phyloP scores from a whole-genome alignment of 1,140 invertebrate genomes.

The Anastatus disparis region DNA sequence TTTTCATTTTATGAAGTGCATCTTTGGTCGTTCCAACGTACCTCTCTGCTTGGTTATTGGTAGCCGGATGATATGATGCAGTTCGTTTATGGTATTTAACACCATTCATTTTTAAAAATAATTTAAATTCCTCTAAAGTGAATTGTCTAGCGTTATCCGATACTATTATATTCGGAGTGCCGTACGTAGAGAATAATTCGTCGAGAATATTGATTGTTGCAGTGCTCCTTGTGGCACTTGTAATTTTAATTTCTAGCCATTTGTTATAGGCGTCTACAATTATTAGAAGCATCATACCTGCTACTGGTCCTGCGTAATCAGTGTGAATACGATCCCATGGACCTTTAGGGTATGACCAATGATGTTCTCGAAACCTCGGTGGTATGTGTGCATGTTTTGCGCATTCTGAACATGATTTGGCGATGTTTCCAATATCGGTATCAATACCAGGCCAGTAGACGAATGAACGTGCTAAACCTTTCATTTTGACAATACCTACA shows the following conservation, averaged over 20 bases:
- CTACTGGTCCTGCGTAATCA: too few species aligned
- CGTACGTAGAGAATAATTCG: slow-evolving; percentile 27
- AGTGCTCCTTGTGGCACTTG: slow-evolving; percentile 27
- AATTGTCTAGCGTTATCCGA: slow-evolving; percentile 47
- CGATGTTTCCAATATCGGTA: slow-evolving; percentile 55
- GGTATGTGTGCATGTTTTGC: slow-evolving; percentile 24
- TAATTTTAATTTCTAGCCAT: slow-evolving; percentile 26
- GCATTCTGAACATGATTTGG: slow-evolving; percentile 33
- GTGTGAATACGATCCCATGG: slow-evolving; percentile 63
- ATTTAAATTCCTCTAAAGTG: slow-evolving; percentile 47
- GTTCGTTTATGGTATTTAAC: too few species aligned
- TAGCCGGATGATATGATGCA: not conserved
- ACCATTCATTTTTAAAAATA: slow-evolving; percentile 44
- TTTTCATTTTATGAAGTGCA: slow-evolving; percentile 34
- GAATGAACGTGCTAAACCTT: too few species aligned
- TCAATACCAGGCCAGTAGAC: too few species aligned
- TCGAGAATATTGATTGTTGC: slow-evolving; percentile 37
- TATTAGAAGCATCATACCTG: not conserved
- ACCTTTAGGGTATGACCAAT: not conserved
- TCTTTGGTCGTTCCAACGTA: slow-evolving; percentile 47
- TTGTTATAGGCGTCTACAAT: not conserved
- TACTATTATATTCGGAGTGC: slow-evolving; percentile 47
- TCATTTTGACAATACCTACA: too few species aligned
- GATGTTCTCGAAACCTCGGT: slow-evolving; percentile 30
- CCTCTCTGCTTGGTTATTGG: not conserved